Percentiles rank a stretch among this genome's conserved stretches.
Conservation (phyloP, 2,797 vertebrate species). For the Dromococcyx pavoninus region DNA sequence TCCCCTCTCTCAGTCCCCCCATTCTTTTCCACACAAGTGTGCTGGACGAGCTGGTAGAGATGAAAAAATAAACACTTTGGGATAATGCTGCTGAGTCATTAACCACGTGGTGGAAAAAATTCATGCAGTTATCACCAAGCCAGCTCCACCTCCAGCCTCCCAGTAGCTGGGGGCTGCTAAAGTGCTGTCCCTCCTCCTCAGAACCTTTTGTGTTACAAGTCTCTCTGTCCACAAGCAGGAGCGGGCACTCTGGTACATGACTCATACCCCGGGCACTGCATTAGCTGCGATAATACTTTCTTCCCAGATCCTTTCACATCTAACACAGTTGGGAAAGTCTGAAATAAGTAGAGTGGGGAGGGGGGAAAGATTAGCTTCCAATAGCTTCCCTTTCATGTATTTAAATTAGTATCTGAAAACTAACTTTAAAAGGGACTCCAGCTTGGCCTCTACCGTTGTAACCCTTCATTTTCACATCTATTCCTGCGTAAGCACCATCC, state of each 20-base stretch:
- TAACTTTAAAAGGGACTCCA: not conserved
- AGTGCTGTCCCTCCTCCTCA: not conserved
- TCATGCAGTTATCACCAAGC: slow-evolving; percentile 20
- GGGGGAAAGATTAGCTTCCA: not conserved
- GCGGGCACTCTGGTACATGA: not conserved
- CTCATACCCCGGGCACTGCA: not conserved
- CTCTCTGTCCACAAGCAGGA: not conserved
- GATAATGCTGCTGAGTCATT: slow-evolving; percentile 55
- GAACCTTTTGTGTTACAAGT: slow-evolving; percentile 4
- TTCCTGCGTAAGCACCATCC: not conserved
- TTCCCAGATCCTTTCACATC: not conserved
- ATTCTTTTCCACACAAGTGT: not conserved
- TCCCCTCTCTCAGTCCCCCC: not conserved
- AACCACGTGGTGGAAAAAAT: slow-evolving; percentile 64
- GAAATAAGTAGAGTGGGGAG: not conserved
- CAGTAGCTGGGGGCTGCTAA: slow-evolving; percentile 29
- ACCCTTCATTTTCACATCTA: not conserved
- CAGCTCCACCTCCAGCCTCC: slow-evolving; percentile 54
- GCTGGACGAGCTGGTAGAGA: not conserved
- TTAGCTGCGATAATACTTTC: not conserved
- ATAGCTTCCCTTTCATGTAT: not conserved
- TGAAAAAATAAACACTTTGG: slow-evolving; percentile 32
- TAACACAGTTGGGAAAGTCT: not conserved
- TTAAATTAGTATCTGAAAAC: not conserved
- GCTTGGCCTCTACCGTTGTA: not conserved